These are phyloP conservation scores for Cacatua alba DNA, from an alignment of 2,113 vertebrate genomes.

Conservation along the genomic window DNA sequence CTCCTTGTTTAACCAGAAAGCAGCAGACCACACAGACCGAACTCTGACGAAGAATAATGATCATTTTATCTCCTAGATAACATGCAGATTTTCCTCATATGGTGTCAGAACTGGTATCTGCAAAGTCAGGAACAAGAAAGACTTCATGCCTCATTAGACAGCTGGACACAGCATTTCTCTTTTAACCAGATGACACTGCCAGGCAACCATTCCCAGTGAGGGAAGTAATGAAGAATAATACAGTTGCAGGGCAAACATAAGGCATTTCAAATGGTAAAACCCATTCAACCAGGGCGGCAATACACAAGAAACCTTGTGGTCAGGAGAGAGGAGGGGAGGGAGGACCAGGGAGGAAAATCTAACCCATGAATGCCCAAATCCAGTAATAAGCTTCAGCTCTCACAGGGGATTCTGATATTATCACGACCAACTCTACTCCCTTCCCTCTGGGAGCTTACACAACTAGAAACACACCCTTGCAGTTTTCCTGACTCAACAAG, in stretches of 20 bases:
- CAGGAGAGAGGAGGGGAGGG: background rate
- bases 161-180: background rate
- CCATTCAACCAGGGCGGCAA: background rate
- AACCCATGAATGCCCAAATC: constrained; percentile 10
- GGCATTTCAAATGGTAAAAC: constrained; percentile 6
- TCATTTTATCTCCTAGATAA: background rate
- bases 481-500: background rate
- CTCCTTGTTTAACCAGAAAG: background rate
- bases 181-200: background rate
- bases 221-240: background rate
- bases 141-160: background rate
- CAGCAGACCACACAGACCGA: background rate
- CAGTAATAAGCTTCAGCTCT: background rate
- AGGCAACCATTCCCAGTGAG: background rate
- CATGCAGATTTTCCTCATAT: background rate
- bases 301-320: background rate
- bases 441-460: background rate
- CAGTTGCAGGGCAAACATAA: background rate
- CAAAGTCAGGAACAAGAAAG: background rate
- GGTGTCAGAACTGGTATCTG: background rate
- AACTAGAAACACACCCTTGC: background rate
- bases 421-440: background rate
- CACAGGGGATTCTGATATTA: background rate
- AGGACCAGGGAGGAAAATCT: background rate
- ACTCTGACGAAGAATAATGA: background rate